These are phyloP conservation scores for Mantis religiosa DNA, from an alignment of 2,888 invertebrate species.

Conservation along the genomic window DNA sequence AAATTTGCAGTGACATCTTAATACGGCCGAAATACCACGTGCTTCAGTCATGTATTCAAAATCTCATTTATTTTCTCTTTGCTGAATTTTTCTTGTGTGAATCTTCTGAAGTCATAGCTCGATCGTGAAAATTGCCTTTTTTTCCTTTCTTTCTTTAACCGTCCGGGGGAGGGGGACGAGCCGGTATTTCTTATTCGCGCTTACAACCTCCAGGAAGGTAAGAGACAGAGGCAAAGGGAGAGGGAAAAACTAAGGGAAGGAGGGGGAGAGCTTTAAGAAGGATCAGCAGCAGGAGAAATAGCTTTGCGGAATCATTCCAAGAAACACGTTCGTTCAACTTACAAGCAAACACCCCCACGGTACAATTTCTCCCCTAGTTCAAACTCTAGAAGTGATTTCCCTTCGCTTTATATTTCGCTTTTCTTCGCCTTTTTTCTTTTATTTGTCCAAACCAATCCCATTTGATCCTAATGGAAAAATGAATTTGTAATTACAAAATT, in stretches of 20 bases:
- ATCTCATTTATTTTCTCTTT: constrained; percentile 38
- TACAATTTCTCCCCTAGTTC: not conserved
- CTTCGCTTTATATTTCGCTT: constrained; percentile 2
- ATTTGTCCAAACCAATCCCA: not conserved
- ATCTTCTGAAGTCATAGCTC: constrained; percentile 37
- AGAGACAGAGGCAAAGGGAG: not conserved
- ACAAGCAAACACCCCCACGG: not conserved
- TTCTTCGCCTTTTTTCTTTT: not conserved
- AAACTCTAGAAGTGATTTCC: constrained; percentile 1
- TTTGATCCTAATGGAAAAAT: constrained; percentile 30
- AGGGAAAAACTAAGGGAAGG: too few relatives aligned
- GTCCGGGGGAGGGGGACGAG: not conserved
- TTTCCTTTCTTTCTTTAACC: constrained; percentile 18
- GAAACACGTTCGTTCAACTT: constrained; percentile 15
- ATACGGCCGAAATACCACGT: constrained; percentile 37
- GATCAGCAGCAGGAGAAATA: constrained; percentile 8
- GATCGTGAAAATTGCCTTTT: constrained; percentile 35
- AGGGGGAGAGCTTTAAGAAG: not conserved
- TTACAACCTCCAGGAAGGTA: constrained; percentile 8
- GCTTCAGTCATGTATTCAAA: constrained; percentile 35
- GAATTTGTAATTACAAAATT: constrained; percentile 30
- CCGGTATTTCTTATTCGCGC: constrained; percentile 10
- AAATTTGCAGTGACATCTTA: constrained; percentile 41
- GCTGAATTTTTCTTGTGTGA: constrained; percentile 34
- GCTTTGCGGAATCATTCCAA: constrained; percentile 11